Conservation (phyloP, 2,797 vertebrate genomes). For the Pantherophis vulpinus region DNA sequence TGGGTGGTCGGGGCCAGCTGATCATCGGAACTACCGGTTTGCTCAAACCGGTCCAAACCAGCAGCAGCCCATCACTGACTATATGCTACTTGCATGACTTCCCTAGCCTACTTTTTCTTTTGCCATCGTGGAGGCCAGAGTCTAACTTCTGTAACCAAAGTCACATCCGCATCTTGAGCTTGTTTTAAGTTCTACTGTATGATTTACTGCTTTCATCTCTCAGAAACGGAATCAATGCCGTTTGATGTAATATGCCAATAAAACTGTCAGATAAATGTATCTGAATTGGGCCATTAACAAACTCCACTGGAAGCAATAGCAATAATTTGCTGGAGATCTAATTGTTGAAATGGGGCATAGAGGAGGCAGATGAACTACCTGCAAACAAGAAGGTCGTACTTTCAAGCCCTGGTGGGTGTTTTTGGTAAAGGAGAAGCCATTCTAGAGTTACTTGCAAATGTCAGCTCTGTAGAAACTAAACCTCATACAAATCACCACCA, state of each 20-base stretch:
- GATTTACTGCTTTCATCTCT: neutral
- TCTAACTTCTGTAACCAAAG: neutral
- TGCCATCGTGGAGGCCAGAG: neutral
- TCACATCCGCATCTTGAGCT: neutral
- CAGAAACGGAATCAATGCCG: neutral
- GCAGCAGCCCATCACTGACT: no score
- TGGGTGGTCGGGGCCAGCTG: no score
- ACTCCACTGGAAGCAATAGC: slow-evolving; percentile 4
- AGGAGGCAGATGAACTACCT: neutral
- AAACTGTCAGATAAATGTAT: slow-evolving; percentile 14
- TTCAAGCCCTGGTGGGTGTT: neutral
- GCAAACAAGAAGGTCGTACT: neutral
- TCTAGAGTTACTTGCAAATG: neutral
- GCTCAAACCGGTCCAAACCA: no score
- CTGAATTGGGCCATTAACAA: neutral
- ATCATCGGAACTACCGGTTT: no score
- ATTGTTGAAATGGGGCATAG: neutral
- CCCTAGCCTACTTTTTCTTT: neutral
- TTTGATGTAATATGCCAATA: slow-evolving; percentile 11
- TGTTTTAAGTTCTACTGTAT: neutral
- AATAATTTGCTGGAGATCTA: neutral
- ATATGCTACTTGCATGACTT: neutral
- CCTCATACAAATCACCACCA: neutral
- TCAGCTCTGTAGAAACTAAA: neutral
- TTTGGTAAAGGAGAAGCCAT: no score